phyloP scores from a whole-genome alignment of 2,113 vertebrate genomes.

The Peromyscus leucopus region DNA sequence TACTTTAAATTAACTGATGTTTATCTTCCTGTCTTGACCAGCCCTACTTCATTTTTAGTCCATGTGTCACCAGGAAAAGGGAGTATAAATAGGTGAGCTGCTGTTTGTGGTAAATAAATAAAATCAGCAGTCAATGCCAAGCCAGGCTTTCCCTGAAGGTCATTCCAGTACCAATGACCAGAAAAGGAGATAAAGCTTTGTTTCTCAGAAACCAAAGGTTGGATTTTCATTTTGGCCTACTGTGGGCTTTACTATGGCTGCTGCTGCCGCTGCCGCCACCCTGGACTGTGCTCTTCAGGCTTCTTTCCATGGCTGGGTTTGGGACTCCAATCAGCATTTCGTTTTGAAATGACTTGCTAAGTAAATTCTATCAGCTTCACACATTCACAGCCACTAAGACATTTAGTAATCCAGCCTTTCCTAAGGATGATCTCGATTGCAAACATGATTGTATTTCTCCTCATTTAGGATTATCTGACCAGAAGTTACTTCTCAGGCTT shows the following conservation, averaged over 20 bases:
- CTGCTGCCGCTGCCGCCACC: background rate
- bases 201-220: slow-evolving; percentile 43
- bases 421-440: background rate
- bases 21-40: slow-evolving; percentile 50
- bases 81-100: slow-evolving; percentile 49
- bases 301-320: slow-evolving; percentile 51
- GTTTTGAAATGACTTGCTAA: slow-evolving; percentile 49
- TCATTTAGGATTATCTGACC: background rate
- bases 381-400: slow-evolving; percentile 12
- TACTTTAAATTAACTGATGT: slow-evolving; percentile 37
- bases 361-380: background rate
- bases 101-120: slow-evolving; percentile 63
- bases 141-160: slow-evolving; percentile 39
- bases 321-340: background rate
- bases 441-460: background rate
- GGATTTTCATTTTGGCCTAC: slow-evolving; percentile 17
- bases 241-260: background rate
- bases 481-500: background rate
- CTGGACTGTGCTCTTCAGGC: background rate
- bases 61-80: slow-evolving; percentile 26
- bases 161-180: background rate
- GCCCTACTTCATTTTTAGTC: slow-evolving; percentile 34
- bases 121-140: slow-evolving; percentile 3
- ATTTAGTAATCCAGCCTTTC: background rate
- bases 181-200: slow-evolving; percentile 14